These are phyloP conservation scores for Sternarchorhynchus goeldii DNA, from an alignment of 2,797 vertebrate genomes.

Conservation along the genomic window DNA sequence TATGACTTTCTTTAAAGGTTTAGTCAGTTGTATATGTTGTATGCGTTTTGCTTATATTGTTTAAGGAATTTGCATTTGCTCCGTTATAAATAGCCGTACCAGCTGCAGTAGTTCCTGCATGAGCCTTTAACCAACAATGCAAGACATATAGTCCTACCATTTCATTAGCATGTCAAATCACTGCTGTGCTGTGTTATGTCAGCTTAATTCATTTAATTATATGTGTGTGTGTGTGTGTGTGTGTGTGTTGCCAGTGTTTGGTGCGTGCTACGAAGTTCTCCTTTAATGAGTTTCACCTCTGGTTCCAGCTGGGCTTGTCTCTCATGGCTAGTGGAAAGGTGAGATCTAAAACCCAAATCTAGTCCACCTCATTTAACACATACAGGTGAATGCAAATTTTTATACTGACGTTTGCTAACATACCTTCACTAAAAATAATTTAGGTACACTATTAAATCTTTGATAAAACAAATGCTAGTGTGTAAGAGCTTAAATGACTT, in stretches of 20 bases:
- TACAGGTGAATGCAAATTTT: not conserved
- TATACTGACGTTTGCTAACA: no score
- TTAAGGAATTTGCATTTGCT: not conserved
- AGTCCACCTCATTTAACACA: conserved; percentile 8
- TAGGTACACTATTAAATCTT: no score
- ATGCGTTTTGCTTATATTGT: not conserved
- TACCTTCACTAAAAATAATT: no score
- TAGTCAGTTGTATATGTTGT: not conserved
- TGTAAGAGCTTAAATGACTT: no score
- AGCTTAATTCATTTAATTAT: not conserved
- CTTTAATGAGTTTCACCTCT: conserved; percentile 95
- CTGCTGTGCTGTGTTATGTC: not conserved
- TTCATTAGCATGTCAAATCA: conserved; percentile 3
- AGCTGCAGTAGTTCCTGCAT: not conserved
- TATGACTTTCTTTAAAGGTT: not conserved
- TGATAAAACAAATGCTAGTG: no score
- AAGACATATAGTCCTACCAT: not conserved
- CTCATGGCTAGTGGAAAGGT: conserved; percentile 97
- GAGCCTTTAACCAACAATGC: not conserved
- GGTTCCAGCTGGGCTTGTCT: conserved; percentile 96
- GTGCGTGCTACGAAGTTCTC: conserved; percentile 98
- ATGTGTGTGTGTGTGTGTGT: conserved; percentile 47
- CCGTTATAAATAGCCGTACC: not conserved
- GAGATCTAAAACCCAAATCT: conserved; percentile 64
- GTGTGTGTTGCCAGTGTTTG: conserved; percentile 81